phyloP scores from a whole-genome alignment of 2,888 invertebrate species.

The Lymantria dispar region DNA sequence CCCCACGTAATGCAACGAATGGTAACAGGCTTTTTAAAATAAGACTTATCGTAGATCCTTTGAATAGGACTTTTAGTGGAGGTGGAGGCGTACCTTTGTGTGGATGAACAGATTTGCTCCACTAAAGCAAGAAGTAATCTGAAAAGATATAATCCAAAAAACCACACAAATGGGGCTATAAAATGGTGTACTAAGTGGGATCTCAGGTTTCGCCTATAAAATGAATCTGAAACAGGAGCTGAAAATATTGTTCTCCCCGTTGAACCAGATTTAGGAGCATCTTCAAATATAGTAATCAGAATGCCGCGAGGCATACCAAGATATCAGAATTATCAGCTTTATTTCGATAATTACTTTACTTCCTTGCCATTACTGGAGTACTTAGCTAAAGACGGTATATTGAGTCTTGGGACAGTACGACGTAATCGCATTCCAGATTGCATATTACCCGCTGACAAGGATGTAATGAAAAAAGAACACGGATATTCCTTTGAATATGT shows the following conservation, averaged over 20 bases:
- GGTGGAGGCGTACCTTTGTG: neutral
- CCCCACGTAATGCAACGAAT: neutral
- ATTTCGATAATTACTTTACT: neutral
- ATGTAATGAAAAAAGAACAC: constrained; percentile 26
- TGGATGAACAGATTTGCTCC: neutral
- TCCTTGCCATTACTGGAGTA: constrained; percentile 24
- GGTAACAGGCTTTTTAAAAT: too few species aligned
- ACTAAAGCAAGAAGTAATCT: neutral
- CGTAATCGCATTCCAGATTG: constrained; percentile 41
- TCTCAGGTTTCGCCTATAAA: neutral
- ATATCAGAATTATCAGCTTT: neutral
- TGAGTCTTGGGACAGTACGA: constrained; percentile 19
- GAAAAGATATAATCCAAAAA: neutral
- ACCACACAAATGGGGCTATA: neutral
- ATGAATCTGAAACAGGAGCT: neutral
- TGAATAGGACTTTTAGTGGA: neutral
- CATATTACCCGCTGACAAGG: constrained; percentile 29
- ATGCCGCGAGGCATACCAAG: neutral
- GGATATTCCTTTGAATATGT: constrained; percentile 16
- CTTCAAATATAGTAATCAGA: neutral
- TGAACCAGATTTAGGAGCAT: neutral
- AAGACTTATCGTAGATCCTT: too few species aligned
- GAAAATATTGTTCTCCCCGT: neutral
- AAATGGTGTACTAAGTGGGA: neutral
- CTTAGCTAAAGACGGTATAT: constrained; percentile 36